phyloP scores from a whole-genome alignment of 2,888 invertebrate species.

The Drepana falcataria region DNA sequence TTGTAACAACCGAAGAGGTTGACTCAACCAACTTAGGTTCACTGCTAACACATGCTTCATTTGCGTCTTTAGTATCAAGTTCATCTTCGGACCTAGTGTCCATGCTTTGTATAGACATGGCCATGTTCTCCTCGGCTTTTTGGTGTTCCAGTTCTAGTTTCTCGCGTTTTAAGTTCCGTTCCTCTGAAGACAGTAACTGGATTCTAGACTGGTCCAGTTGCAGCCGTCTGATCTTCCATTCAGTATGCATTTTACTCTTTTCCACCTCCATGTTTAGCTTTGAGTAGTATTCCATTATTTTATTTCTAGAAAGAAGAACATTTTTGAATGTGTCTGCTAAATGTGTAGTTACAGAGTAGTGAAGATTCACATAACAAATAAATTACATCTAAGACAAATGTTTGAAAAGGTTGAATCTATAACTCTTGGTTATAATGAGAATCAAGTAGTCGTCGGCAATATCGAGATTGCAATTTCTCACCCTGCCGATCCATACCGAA shows the following conservation, averaged over 20 bases:
- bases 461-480: too few species aligned
- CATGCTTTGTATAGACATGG: slow-evolving; percentile 52
- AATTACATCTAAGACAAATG: not conserved
- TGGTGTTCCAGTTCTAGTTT: slow-evolving; percentile 70
- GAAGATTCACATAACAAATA: not conserved
- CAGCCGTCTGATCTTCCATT: slow-evolving; percentile 76
- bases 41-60: slow-evolving; percentile 10
- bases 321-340: not conserved
- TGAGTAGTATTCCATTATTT: slow-evolving; percentile 82
- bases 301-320: slow-evolving; percentile 59
- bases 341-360: not conserved
- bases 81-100: slow-evolving; percentile 41
- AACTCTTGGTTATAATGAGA: too few species aligned
- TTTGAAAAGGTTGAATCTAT: too few species aligned
- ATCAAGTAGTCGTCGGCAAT: too few species aligned
- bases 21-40: slow-evolving; percentile 21
- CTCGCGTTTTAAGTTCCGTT: slow-evolving; percentile 75
- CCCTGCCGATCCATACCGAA: too few species aligned
- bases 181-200: slow-evolving; percentile 68
- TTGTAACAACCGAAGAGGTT: slow-evolving; percentile 15
- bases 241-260: slow-evolving; percentile 73
- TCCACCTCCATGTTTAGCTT: slow-evolving; percentile 80
- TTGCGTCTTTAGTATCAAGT: slow-evolving; percentile 22
- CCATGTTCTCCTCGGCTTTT: slow-evolving; percentile 55
- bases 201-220: slow-evolving; percentile 65